These are phyloP conservation scores for Epinotia demarniana DNA, from an alignment of 2,888 invertebrate genomes.

Conservation along the genomic window DNA sequence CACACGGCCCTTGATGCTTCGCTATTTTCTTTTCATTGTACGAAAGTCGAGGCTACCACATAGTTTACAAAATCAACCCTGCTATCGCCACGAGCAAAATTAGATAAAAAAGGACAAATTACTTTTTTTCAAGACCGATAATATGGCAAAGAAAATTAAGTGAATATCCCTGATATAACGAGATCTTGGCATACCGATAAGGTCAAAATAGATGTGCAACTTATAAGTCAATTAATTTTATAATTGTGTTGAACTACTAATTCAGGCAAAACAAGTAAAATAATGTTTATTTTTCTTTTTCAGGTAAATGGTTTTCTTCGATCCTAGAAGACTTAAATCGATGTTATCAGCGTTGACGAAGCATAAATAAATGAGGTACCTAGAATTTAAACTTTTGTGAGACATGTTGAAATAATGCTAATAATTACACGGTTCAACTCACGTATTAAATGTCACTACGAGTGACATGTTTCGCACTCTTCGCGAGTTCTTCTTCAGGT, in stretches of 20 bases:
- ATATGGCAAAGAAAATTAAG: not conserved
- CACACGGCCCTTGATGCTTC: not conserved
- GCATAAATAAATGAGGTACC: not conserved
- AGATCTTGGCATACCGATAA: not conserved
- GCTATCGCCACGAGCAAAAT: too few relatives aligned
- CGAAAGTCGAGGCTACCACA: too few relatives aligned
- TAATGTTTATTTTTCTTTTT: not conserved
- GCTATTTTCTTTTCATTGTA: not conserved
- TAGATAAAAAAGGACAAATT: too few relatives aligned
- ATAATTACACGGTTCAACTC: too few relatives aligned
- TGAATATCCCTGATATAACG: not conserved
- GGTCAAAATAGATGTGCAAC: not conserved
- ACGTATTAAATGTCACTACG: too few relatives aligned
- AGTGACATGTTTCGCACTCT: too few relatives aligned
- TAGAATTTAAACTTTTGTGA: too few relatives aligned
- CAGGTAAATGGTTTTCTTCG: constrained; percentile 3
- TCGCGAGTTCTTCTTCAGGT: too few relatives aligned
- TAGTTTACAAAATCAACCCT: too few relatives aligned
- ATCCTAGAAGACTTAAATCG: not conserved
- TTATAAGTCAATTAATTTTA: not conserved
- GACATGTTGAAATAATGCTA: too few relatives aligned
- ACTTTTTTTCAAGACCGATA: not conserved
- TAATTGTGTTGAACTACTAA: not conserved
- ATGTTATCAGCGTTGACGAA: not conserved
- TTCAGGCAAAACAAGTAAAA: not conserved